Conservation (phyloP, 2,113 vertebrate species). For the Cephalopterus ornatus region DNA sequence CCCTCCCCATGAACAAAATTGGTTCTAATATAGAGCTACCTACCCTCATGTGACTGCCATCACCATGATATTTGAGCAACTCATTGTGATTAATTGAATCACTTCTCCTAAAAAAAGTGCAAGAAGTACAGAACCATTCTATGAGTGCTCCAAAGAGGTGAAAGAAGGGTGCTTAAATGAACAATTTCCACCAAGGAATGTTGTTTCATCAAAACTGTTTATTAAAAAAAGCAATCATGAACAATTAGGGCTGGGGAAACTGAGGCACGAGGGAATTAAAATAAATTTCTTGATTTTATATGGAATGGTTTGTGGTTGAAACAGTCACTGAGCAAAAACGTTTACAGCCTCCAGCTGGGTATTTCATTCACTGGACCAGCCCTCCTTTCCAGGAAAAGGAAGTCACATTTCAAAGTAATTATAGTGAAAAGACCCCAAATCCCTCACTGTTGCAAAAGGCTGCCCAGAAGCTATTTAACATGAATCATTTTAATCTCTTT, state of each 20-base stretch:
- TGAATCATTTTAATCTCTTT: neutral
- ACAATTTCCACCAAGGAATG: neutral
- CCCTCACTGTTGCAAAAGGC: neutral
- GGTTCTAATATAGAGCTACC: neutral
- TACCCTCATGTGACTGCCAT: neutral
- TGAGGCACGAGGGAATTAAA: slow-evolving; percentile 35
- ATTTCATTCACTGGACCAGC: slow-evolving; percentile 32
- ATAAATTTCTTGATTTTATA: neutral
- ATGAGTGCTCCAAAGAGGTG: neutral
- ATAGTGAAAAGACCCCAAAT: slow-evolving; percentile 21
- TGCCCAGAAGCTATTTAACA: slow-evolving; percentile 14
- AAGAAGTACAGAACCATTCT: neutral
- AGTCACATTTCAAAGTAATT: slow-evolving; percentile 65
- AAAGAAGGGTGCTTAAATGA: neutral
- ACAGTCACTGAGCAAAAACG: slow-evolving; percentile 4
- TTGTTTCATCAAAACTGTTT: neutral
- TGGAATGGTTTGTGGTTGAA: neutral
- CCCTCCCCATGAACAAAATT: neutral
- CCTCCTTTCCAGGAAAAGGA: slow-evolving; percentile 60
- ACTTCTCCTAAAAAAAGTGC: neutral
- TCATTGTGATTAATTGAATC: neutral
- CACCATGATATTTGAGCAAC: neutral
- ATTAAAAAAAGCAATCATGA: neutral
- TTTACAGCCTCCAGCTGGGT: slow-evolving; percentile 40
- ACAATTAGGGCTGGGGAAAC: slow-evolving; percentile 28